These are phyloP conservation scores for Spatula versicolor DNA, from an alignment of 2,797 vertebrate genomes.

Conservation along the genomic window DNA sequence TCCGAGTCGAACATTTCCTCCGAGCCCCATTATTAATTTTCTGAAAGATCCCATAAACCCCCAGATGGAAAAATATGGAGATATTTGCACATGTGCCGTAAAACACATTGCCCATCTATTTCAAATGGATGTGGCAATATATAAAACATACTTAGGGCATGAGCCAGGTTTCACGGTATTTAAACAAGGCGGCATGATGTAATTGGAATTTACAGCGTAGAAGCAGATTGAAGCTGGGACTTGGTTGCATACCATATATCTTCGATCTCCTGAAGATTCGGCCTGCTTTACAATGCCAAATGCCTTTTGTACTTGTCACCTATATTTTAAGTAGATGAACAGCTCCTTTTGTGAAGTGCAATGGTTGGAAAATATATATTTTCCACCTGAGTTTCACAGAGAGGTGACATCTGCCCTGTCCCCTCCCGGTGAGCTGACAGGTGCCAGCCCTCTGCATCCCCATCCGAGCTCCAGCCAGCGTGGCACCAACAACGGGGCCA, in stretches of 20 bases:
- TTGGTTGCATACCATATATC: constrained; percentile 32
- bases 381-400: constrained; percentile 11
- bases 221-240: constrained; percentile 41
- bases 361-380: background rate
- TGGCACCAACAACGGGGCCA: background rate
- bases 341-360: constrained; percentile 28
- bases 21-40: constrained; percentile 67
- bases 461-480: background rate
- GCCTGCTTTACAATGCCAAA: constrained; percentile 38
- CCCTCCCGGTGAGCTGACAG: background rate
- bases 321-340: constrained; percentile 60
- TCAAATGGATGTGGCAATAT: constrained; percentile 63
- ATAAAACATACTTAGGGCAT: constrained; percentile 57
- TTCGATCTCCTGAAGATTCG: constrained; percentile 52
- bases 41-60: constrained; percentile 66
- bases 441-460: background rate
- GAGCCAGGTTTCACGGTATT: constrained; percentile 69
- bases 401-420: background rate
- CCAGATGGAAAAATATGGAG: constrained; percentile 66
- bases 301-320: constrained; percentile 64
- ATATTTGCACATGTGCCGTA: constrained; percentile 67
- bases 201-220: constrained; percentile 70
- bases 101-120: constrained; percentile 68
- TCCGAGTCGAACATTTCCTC: constrained; percentile 64
- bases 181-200: constrained; percentile 69